Percentiles rank a stretch among this genome's conserved stretches.
These are phyloP conservation scores for Cherax quadricarinatus DNA, from an alignment of 1,140 invertebrate genomes.

Conservation along the genomic window DNA sequence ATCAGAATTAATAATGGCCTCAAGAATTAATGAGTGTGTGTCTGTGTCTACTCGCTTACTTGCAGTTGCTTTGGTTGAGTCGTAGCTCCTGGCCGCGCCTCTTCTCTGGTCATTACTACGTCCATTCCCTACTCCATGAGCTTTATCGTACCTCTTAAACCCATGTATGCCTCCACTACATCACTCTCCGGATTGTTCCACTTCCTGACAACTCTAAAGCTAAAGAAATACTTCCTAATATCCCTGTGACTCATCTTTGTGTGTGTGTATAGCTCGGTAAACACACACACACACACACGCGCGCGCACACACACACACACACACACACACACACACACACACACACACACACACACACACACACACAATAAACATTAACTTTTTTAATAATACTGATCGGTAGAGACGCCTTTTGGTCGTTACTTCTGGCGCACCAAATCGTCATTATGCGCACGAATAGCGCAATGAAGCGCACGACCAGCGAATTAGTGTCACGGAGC, in stretches of 20 bases:
- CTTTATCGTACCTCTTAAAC: too few relatives aligned
- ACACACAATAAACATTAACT: conserved; percentile 13
- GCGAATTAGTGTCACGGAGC: background rate
- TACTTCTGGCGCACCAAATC: background rate
- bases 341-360: conserved; percentile 37
- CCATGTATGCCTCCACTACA: too few relatives aligned
- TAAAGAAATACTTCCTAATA: too few relatives aligned
- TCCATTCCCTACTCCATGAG: too few relatives aligned
- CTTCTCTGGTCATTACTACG: too few relatives aligned
- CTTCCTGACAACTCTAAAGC: too few relatives aligned
- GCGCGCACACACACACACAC: background rate
- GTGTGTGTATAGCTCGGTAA: background rate
- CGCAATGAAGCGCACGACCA: conserved; percentile 15
- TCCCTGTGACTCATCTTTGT: background rate
- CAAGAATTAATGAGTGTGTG: too few relatives aligned
- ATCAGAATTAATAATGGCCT: too few relatives aligned
- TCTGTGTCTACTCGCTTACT: too few relatives aligned
- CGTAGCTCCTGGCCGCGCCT: too few relatives aligned
- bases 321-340: background rate
- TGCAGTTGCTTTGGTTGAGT: too few relatives aligned
- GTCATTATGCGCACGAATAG: conserved; percentile 32
- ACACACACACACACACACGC: background rate
- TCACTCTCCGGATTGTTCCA: too few relatives aligned
- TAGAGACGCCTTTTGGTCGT: background rate
- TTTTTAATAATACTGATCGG: conserved; percentile 24